A percentile compares a stretch with the other conserved stretches of the same genome.
These are phyloP conservation scores for Bucco capensis DNA, from an alignment of 2,113 vertebrate species.

Conservation along the genomic window DNA sequence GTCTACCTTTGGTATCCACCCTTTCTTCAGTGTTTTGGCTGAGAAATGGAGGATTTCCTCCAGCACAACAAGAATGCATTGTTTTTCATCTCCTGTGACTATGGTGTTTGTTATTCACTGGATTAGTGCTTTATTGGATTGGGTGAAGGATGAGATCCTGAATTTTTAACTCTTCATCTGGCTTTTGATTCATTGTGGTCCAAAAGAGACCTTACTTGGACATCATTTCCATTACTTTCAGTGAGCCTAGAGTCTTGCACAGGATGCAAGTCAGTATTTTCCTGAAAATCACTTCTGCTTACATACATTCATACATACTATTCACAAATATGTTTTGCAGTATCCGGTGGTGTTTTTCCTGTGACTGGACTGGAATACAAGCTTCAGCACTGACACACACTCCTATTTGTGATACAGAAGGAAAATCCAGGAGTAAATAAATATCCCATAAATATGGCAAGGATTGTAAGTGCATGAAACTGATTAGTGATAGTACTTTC, in stretches of 20 bases:
- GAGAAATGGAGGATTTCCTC: not conserved
- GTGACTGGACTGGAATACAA: not conserved
- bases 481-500: not conserved
- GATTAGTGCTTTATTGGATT: not conserved
- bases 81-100: not conserved
- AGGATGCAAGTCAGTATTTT: not conserved
- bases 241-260: not conserved
- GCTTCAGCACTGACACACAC: not conserved
- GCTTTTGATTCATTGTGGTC: not conserved
- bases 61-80: accelerated
- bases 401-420: not conserved
- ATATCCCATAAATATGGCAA: not conserved
- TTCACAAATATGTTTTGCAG: not conserved
- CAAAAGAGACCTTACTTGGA: not conserved
- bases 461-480: not conserved
- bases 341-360: not conserved
- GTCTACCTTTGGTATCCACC: not conserved
- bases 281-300: not conserved
- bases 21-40: not conserved
- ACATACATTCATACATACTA: not conserved
- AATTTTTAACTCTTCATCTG: not conserved
- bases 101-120: not conserved
- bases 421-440: not conserved
- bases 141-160: not conserved
- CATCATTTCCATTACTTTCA: not conserved